phyloP scores from a whole-genome alignment of 2,797 vertebrate species.

The Peromyscus nudipes region DNA sequence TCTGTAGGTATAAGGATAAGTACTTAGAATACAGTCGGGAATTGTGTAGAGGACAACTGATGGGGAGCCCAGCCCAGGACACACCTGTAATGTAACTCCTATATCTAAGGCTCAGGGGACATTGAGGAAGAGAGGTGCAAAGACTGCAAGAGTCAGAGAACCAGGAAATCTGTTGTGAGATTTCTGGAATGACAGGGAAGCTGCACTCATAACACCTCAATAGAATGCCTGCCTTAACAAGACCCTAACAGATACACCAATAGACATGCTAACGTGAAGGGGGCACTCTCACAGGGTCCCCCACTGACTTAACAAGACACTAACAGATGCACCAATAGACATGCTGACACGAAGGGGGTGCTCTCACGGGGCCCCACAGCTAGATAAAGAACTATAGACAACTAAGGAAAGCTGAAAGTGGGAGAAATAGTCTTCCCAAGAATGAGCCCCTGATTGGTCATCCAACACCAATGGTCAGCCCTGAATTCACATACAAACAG shows the following conservation, averaged over 20 bases:
- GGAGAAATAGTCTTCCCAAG: neutral
- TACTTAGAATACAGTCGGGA: neutral
- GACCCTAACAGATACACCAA: neutral
- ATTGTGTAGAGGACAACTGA: neutral
- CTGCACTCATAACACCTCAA: neutral
- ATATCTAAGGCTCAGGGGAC: neutral
- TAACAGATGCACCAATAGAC: too few relatives aligned
- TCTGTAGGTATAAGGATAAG: neutral
- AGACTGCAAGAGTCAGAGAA: neutral
- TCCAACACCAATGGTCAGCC: neutral
- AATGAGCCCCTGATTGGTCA: neutral
- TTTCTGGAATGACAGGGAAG: neutral
- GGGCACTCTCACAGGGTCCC: too few relatives aligned
- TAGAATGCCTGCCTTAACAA: neutral
- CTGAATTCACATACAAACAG: neutral
- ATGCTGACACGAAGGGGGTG: neutral
- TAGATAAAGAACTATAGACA: neutral
- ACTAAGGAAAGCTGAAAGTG: neutral
- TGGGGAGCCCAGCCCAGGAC: neutral
- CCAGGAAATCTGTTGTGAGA: neutral
- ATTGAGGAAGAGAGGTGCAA: neutral
- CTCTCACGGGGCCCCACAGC: neutral
- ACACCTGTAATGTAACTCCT: neutral
- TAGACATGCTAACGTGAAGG: too few relatives aligned
- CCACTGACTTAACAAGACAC: too few relatives aligned